A percentile compares a stretch with the other conserved stretches of the same genome.
Conservation (phyloP, 2,113 vertebrate genomes). For the Fulica atra region DNA sequence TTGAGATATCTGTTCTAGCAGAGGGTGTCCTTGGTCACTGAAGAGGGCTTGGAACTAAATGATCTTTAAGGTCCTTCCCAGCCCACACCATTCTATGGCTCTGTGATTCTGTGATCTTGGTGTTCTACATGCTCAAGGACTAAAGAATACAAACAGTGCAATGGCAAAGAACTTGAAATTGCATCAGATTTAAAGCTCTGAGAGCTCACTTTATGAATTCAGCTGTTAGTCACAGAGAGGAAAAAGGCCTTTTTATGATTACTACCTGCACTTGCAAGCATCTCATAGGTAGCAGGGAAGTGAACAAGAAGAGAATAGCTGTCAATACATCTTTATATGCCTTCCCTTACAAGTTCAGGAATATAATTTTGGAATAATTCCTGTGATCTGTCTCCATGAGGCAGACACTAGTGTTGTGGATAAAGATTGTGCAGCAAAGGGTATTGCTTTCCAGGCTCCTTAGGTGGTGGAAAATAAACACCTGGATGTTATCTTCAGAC, state of each 20-base stretch:
- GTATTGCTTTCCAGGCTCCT: background rate
- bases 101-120: background rate
- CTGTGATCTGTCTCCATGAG: background rate
- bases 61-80: no score
- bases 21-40: no score
- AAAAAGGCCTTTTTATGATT: background rate
- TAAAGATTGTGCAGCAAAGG: background rate
- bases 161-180: background rate
- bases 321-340: background rate
- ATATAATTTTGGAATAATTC: background rate
- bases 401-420: background rate
- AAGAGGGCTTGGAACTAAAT: no score
- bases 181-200: background rate
- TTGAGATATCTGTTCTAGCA: no score
- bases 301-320: background rate
- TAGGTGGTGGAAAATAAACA: background rate
- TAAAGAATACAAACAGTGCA: background rate
- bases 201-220: background rate
- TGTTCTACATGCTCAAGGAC: background rate
- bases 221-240: background rate
- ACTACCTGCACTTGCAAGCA: background rate
- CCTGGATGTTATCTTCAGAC: background rate
- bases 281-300: background rate
- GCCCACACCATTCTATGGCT: no score
- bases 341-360: background rate